phyloP scores from a whole-genome alignment of 2,888 invertebrate species.

The Drosophila prostipennis region DNA sequence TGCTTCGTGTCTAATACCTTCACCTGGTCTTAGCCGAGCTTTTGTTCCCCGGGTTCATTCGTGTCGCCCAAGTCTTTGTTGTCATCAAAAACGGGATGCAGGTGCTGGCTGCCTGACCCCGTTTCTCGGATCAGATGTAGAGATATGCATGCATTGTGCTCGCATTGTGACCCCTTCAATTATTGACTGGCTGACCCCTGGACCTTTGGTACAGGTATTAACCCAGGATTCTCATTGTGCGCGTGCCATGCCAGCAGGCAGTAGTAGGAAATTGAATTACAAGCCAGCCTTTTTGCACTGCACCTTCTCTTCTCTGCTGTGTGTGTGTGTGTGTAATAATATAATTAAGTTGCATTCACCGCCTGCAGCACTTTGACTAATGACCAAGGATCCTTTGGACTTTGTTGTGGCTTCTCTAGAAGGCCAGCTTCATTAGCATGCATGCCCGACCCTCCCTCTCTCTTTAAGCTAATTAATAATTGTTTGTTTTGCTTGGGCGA shows the following conservation, averaged over 20 bases:
- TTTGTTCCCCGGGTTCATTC: slow-evolving; percentile 43
- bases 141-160: slow-evolving; percentile 19
- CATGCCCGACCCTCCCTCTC: background rate
- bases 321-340: slow-evolving; percentile 21
- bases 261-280: slow-evolving; percentile 33
- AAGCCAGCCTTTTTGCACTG: slow-evolving; percentile 9
- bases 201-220: slow-evolving; percentile 3
- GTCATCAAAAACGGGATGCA: slow-evolving; percentile 53
- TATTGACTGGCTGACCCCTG: slow-evolving; percentile 23
- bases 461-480: slow-evolving; percentile 46
- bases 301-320: slow-evolving; percentile 1
- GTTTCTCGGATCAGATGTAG: slow-evolving; percentile 21
- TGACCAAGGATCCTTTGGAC: slow-evolving; percentile 23
- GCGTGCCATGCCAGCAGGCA: slow-evolving; percentile 5
- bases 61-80: slow-evolving; percentile 66
- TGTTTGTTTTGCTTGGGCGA: slow-evolving; percentile 42
- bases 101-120: slow-evolving; percentile 38
- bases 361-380: slow-evolving; percentile 46
- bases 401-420: slow-evolving; percentile 31
- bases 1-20: slow-evolving; percentile 52
- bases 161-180: slow-evolving; percentile 16
- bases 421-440: slow-evolving; percentile 37
- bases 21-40: slow-evolving; percentile 47
- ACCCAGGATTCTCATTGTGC: background rate
- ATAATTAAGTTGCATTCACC: slow-evolving; percentile 47